A percentile compares a stretch with the other conserved stretches of the same genome.
phyloP scores from a whole-genome alignment of 2,797 vertebrate species.

The Aldrovandia affinis region DNA sequence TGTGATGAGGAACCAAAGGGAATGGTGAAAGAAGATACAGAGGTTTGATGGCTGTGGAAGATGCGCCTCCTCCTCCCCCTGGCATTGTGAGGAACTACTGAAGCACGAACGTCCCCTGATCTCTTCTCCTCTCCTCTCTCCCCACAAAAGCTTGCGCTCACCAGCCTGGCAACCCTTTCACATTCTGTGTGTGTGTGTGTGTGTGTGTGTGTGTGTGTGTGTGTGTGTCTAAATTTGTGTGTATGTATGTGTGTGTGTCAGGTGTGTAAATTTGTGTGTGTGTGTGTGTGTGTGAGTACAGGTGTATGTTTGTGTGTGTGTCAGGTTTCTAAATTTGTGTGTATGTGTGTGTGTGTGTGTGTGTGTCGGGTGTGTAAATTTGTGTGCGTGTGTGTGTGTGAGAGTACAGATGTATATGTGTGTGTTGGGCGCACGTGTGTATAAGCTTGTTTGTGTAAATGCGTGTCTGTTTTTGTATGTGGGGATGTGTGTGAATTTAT shows the following conservation, averaged over 20 bases:
- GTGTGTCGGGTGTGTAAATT: constrained; percentile 46
- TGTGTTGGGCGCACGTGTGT: not conserved
- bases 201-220: not conserved
- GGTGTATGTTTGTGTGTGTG: not conserved
- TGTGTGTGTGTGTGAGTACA: not conserved
- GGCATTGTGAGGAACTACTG: constrained; percentile 72
- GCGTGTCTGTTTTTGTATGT: not conserved
- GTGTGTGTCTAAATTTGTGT: too few relatives aligned
- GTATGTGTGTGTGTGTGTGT: not conserved
- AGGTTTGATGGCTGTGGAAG: constrained; percentile 61
- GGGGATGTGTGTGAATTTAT: too few relatives aligned
- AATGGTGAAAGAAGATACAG: constrained; percentile 55
- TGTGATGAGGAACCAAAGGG: constrained; percentile 49
- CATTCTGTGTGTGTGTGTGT: not conserved
- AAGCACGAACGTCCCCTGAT: constrained; percentile 69
- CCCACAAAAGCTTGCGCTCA: constrained; percentile 64
- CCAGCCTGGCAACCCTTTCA: constrained; percentile 56
- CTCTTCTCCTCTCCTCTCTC: constrained; percentile 48
- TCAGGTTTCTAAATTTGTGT: not conserved
- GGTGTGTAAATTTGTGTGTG: not conserved
- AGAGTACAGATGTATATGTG: constrained; percentile 2
- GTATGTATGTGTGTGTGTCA: not conserved
- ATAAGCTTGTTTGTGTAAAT: not conserved
- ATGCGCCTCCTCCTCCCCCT: constrained; percentile 62
- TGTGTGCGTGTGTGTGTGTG: constrained; percentile 13